Conservation (phyloP, 2,888 invertebrate genomes). For the Drosophila maculinotata region DNA sequence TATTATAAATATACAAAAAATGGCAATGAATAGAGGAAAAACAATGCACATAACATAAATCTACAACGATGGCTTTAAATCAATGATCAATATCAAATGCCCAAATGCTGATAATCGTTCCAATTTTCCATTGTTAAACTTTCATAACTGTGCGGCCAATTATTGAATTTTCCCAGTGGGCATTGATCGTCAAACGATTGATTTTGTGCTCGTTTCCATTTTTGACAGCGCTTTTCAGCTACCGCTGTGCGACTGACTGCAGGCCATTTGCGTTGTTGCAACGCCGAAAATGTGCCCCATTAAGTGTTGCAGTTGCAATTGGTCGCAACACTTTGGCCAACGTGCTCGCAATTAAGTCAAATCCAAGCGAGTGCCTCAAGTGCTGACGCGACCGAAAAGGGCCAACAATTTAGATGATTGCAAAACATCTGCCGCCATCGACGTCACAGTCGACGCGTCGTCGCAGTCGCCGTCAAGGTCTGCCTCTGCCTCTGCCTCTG, state of each 20-base stretch:
- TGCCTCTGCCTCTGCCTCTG: constrained; percentile 29
- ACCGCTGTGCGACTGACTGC: constrained; percentile 7
- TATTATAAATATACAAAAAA: not conserved
- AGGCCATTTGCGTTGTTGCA: constrained; percentile 32
- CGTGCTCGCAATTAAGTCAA: constrained; percentile 51
- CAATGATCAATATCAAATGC: not conserved
- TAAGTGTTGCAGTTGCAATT: constrained; percentile 74
- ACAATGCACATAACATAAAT: not conserved
- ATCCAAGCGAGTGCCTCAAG: constrained; percentile 40
- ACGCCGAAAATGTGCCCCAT: constrained; percentile 34
- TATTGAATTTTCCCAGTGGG: constrained; percentile 13
- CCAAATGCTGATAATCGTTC: not conserved
- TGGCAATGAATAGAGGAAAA: not conserved
- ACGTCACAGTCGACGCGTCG: not conserved
- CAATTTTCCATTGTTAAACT: not conserved
- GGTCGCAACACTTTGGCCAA: constrained; percentile 56
- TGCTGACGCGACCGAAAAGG: constrained; percentile 27
- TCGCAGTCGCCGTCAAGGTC: constrained; percentile 36
- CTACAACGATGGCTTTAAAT: not conserved
- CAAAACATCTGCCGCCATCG: constrained; percentile 33
- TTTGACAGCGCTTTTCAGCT: constrained; percentile 1
- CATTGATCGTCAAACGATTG: constrained; percentile 23
- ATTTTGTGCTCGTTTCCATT: constrained; percentile 39
- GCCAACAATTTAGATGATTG: constrained; percentile 31
- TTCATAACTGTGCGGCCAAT: constrained; percentile 23